These are phyloP conservation scores for Gavia stellata DNA, from an alignment of 2,113 vertebrate species.

Conservation along the genomic window DNA sequence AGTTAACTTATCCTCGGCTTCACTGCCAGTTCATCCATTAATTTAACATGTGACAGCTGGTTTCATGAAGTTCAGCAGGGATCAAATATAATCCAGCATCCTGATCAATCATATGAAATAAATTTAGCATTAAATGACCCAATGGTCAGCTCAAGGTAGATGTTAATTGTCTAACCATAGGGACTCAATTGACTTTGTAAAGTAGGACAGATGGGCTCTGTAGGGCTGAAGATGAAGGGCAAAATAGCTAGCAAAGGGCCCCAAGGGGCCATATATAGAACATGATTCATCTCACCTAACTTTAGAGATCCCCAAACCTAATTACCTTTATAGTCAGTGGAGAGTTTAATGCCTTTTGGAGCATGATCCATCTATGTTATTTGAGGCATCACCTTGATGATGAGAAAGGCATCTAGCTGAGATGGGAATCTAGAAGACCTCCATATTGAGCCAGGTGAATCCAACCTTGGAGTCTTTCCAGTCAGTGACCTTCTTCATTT, in stretches of 20 bases:
- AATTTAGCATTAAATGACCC: slow-evolving; percentile 33
- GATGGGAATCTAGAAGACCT: background rate
- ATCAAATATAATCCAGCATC: slow-evolving; percentile 30
- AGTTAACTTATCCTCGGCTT: background rate
- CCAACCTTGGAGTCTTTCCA: background rate
- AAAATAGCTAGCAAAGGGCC: background rate
- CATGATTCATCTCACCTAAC: background rate
- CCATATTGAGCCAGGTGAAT: background rate
- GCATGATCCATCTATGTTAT: background rate
- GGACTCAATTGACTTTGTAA: slow-evolving; percentile 6
- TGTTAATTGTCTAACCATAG: slow-evolving; percentile 37
- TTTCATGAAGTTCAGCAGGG: background rate
- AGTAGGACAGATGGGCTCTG: slow-evolving; percentile 38
- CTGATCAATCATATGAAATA: slow-evolving; percentile 54
- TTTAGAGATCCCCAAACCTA: background rate
- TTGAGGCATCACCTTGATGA: background rate
- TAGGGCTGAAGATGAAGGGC: background rate
- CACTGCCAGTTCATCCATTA: slow-evolving; percentile 27
- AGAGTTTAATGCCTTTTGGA: background rate
- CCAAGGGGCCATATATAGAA: background rate
- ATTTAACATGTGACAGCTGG: background rate
- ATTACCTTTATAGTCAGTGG: background rate
- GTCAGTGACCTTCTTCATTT: background rate
- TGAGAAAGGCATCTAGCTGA: background rate
- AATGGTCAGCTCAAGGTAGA: slow-evolving; percentile 1